Evolutionary conservation across 2,113 vertebrate species (phyloP).

Genomic region (Austrofundulus limnaeus): DNA sequence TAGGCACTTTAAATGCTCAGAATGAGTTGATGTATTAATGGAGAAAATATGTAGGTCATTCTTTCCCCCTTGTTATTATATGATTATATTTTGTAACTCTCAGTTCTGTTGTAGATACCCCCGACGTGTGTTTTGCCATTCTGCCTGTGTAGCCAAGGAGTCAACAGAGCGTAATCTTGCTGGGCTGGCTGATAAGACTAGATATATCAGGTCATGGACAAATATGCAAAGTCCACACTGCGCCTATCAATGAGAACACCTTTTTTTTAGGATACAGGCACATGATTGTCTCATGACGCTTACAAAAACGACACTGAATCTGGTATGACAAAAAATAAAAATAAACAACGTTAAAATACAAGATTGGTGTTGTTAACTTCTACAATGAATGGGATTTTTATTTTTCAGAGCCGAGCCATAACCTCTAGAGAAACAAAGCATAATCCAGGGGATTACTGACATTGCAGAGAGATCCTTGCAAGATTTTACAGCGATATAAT

Average conservation of each 20-base stretch:
- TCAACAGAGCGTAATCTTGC: conserved; percentile 27
- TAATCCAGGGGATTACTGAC: conserved; percentile 70
- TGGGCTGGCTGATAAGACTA: conserved; percentile 43
- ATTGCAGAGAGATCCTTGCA: conserved; percentile 63
- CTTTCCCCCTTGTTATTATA: background rate
- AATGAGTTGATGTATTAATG: background rate
- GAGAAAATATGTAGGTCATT: conserved; percentile 3
- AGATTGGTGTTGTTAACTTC: background rate
- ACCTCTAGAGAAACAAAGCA: conserved; percentile 42
- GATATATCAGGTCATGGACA: conserved; percentile 28
- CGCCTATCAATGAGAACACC: conserved; percentile 30
- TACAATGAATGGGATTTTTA: conserved; percentile 10
- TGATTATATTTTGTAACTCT: background rate
- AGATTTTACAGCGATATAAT: conserved; percentile 55
- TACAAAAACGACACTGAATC: background rate
- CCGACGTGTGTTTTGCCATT: background rate
- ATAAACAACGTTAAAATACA: background rate
- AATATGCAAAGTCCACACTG: conserved; percentile 71
- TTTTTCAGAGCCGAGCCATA: conserved; percentile 23
- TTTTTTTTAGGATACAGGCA: background rate
- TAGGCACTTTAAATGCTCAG: background rate
- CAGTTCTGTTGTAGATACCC: background rate
- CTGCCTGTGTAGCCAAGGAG: conserved; percentile 11
- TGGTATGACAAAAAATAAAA: background rate
- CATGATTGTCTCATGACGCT: background rate